phyloP scores from a whole-genome alignment of 30 jellyfish, hydroid and myxozoan species.

The Nemopilema nomurai region DNA sequence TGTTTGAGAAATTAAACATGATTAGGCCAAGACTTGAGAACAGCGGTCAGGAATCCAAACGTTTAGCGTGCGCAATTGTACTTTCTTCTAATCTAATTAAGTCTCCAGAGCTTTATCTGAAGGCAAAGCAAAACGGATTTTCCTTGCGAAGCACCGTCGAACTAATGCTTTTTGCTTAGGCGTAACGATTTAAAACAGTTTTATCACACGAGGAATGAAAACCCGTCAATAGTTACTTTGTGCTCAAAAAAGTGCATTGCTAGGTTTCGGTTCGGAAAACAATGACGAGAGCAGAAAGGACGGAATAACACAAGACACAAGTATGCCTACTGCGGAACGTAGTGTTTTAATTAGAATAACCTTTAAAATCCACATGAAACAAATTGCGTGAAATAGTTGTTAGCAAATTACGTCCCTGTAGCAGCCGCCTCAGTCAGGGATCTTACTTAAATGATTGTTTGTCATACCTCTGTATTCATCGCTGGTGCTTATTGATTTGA shows the following conservation, averaged over 20 bases:
- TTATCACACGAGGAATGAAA: neutral
- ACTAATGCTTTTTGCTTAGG: neutral
- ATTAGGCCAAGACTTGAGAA: neutral
- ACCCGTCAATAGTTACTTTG: neutral
- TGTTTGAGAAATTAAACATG: neutral
- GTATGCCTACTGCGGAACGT: too few relatives aligned
- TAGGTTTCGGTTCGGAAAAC: neutral
- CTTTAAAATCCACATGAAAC: too few relatives aligned
- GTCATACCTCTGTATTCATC: too few relatives aligned
- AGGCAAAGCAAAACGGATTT: neutral
- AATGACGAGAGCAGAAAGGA: neutral
- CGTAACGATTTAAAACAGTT: neutral
- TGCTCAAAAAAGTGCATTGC: neutral
- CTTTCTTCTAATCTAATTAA: neutral
- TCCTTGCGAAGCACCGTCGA: neutral
- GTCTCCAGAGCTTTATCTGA: neutral
- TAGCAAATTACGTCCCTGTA: too few relatives aligned
- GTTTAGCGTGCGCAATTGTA: neutral
- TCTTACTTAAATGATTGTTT: too few relatives aligned
- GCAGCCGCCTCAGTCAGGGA: too few relatives aligned
- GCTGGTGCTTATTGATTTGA: too few relatives aligned
- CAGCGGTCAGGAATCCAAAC: neutral
- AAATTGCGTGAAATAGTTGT: too few relatives aligned
- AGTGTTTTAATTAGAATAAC: too few relatives aligned
- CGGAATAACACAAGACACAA: too few relatives aligned